phyloP scores from a whole-genome alignment of 2,797 vertebrate genomes.

The Miichthys miiuy region DNA sequence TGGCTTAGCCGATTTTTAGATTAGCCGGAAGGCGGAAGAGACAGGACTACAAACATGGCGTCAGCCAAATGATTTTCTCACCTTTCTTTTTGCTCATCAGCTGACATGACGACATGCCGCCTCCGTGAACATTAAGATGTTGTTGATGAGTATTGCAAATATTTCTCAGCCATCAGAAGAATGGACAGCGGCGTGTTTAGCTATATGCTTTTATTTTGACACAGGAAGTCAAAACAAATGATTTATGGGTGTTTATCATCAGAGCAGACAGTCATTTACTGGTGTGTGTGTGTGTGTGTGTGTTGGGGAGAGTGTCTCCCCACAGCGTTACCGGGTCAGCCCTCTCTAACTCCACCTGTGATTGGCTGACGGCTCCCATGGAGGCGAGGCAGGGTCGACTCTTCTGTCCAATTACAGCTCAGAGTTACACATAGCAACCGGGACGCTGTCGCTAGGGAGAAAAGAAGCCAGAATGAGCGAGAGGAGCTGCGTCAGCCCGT shows the following conservation, averaged over 20 bases:
- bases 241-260: no score
- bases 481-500: conserved; percentile 43
- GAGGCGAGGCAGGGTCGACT: conserved; percentile 1
- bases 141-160: neutral
- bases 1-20: no score
- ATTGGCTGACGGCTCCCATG: conserved; percentile 36
- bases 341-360: conserved; percentile 15
- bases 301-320: conserved; percentile 1
- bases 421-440: conserved; percentile 57
- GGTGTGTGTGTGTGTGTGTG: neutral
- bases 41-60: no score
- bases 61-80: no score
- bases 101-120: no score
- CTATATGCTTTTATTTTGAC: no score
- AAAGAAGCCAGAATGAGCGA: conserved; percentile 20
- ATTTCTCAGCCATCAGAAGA: neutral
- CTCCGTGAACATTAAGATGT: no score
- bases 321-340: conserved; percentile 11
- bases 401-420: conserved; percentile 55
- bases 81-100: no score
- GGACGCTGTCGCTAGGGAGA: conserved; percentile 66
- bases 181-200: neutral
- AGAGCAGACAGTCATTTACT: neutral
- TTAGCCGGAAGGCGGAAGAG: no score
- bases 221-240: no score